phyloP scores from a whole-genome alignment of 2,888 invertebrate species.

The Dermolepida albohirtum region DNA sequence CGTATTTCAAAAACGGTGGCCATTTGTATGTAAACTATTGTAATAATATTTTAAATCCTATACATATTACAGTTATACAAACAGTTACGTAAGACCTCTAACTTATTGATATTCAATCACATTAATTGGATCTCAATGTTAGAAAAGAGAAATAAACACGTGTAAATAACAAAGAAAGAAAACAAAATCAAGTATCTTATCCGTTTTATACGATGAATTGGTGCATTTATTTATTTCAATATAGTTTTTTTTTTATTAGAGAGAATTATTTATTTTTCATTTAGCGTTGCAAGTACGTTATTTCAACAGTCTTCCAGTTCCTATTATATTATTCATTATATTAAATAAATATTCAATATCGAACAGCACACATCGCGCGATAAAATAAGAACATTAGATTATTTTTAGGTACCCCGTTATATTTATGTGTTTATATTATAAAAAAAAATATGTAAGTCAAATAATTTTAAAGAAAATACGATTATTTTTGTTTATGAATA shows the following conservation, averaged over 20 bases:
- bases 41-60: constrained; percentile 9
- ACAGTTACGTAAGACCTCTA: constrained; percentile 6
- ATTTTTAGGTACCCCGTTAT: no score
- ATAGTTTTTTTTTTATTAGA: constrained; percentile 28
- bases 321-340: constrained; percentile 30
- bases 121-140: constrained; percentile 53
- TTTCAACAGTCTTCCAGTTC: constrained; percentile 43
- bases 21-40: constrained; percentile 37
- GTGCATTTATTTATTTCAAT: constrained; percentile 34
- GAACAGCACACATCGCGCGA: constrained; percentile 11
- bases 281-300: constrained; percentile 38
- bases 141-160: constrained; percentile 42
- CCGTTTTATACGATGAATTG: not conserved
- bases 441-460: constrained; percentile 12
- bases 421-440: not conserved
- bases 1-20: constrained; percentile 35
- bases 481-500: not conserved
- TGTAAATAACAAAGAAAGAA: constrained; percentile 41
- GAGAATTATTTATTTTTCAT: constrained; percentile 38
- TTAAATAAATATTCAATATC: constrained; percentile 14
- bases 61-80: constrained; percentile 1
- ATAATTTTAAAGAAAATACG: not conserved
- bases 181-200: constrained; percentile 3
- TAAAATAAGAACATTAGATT: not conserved
- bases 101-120: constrained; percentile 7